A percentile compares a stretch with the other conserved stretches of the same genome.
Conservation (phyloP, 1,140 invertebrate genomes). For the Venustaconcha ellipsiformis region DNA sequence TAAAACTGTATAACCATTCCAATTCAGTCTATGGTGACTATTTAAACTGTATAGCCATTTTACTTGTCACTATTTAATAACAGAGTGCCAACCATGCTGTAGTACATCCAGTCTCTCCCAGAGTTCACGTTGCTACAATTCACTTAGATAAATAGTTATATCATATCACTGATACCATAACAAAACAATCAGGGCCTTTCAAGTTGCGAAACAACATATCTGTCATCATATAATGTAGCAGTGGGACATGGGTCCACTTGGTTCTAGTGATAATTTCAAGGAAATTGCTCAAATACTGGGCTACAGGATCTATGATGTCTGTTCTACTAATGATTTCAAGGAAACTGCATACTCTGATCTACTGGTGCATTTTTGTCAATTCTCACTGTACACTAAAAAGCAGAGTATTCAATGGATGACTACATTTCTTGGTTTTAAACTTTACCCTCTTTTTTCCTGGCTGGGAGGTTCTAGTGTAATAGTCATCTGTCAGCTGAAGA, state of each 20-base stretch:
- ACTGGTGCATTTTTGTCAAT: background rate
- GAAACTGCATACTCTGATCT: background rate
- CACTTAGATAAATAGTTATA: no score
- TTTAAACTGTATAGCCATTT: background rate
- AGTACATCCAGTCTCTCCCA: no score
- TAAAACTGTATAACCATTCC: background rate
- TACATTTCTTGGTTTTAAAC: slow-evolving; percentile 11
- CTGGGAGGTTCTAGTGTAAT: slow-evolving; percentile 76
- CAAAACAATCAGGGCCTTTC: no score
- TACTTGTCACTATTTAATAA: no score
- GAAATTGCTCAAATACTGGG: background rate
- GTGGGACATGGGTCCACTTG: background rate
- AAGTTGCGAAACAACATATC: background rate
- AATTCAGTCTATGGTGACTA: no score
- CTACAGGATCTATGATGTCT: no score
- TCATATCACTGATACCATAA: no score
- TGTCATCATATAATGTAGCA: background rate
- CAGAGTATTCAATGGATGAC: slow-evolving; percentile 38
- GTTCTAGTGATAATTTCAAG: background rate
- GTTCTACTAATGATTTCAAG: no score
- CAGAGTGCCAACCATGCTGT: no score
- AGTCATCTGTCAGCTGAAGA: slow-evolving; percentile 80
- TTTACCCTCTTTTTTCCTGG: slow-evolving; percentile 89
- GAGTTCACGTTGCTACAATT: no score
- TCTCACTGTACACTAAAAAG: background rate